Percentiles rank a stretch among this genome's conserved stretches.
Conservation (phyloP, 2,797 vertebrate species). For the Diglossa cyanea region DNA sequence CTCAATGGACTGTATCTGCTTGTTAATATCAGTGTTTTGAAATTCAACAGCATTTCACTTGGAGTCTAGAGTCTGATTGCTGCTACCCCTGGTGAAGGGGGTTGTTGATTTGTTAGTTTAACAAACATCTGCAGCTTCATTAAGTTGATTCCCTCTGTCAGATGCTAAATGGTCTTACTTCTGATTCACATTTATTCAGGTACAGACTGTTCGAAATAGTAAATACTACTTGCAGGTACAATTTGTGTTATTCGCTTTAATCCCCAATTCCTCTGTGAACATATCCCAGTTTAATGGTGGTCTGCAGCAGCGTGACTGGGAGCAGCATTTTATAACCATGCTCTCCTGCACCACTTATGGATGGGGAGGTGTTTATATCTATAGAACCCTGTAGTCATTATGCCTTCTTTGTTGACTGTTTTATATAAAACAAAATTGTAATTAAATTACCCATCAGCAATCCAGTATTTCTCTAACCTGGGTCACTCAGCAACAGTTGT, state of each 20-base stretch:
- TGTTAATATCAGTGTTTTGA: background rate
- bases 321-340: background rate
- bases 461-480: background rate
- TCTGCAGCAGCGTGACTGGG: background rate
- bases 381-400: background rate
- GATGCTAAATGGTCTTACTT: constrained; percentile 18
- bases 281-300: background rate
- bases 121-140: background rate
- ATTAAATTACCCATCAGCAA: background rate
- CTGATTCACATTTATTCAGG: constrained; percentile 35
- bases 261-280: constrained; percentile 26
- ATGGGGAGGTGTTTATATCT: background rate
- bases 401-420: background rate
- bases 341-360: background rate
- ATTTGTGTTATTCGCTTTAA: constrained; percentile 52
- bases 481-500: background rate
- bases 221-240: constrained; percentile 29
- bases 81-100: background rate
- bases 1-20: background rate
- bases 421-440: background rate
- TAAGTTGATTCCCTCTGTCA: constrained; percentile 36
- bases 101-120: constrained; percentile 17
- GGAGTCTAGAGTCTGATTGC: background rate
- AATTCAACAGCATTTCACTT: constrained; percentile 32
- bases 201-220: constrained; percentile 16